Base-by-base conservation (phyloP, 2,888 invertebrate genomes). In the Folsomia manolachei region DNA sequence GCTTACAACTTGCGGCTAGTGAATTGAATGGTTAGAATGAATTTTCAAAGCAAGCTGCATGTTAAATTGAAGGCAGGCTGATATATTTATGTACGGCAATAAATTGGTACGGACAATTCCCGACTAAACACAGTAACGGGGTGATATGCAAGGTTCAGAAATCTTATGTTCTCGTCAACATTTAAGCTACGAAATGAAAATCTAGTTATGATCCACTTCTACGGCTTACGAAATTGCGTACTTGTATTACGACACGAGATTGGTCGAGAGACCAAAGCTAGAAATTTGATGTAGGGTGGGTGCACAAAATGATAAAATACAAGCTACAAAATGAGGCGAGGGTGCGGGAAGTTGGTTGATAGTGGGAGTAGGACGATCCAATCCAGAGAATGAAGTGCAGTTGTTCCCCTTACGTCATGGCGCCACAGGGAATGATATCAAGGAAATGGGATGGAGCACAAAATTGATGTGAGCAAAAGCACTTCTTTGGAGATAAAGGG, bases 41-140 rank as follows among this genome's bases (percentile, higher is more conserved):
- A n/a, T n/a, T n/a, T n/a, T n/a, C n/a, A n/a, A n/a, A n/a, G n/a
- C n/a, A n/a, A 39, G 39, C 39, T 9, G 39, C 14, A 14, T 39
- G 39, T 39, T 56, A 56, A 56, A 56, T 56, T 56, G 56, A 56
- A 19, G 56, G 56, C 56, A 56, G n/a, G 19, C n/a, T 56, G 56
- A 56, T 56, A 56, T 56, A 56, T 56, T n/a, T n/a, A n/a, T n/a
- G n/a, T n/a, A n/a, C 7, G 39, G 39, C 39, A 39, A 39, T 4
- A n/a, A 39, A 14, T 39, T 39, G 39, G 39, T 39, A 39, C 7
- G 39, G 14, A 39, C 39, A 39, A 39, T 39, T 14, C 14, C 39
- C 39, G 14, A 39, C 4, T 39, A 39, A 39, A 39, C 7, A 39
- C 7, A 39, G 39, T 9, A 14, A n/a, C 4, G 39, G 39, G 39